Conservation (phyloP, 2,888 invertebrate species). For the Chloromyia formosa region DNA sequence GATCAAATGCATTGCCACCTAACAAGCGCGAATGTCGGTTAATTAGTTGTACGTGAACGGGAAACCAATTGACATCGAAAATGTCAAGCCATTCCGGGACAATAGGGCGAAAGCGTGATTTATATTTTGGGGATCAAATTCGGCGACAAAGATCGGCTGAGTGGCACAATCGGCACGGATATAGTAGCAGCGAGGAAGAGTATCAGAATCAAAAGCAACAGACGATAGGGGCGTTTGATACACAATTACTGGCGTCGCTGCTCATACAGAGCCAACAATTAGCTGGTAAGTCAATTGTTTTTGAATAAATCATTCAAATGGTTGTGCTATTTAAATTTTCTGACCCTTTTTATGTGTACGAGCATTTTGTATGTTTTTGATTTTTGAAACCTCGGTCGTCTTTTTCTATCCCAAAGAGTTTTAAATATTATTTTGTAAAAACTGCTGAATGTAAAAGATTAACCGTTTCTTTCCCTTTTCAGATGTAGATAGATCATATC, state of each 20-base stretch:
- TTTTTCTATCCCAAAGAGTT: too few relatives aligned
- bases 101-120: slow-evolving; percentile 62
- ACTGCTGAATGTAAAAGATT: too few relatives aligned
- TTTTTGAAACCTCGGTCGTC: too few relatives aligned
- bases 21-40: neutral
- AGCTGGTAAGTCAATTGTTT: slow-evolving; percentile 65
- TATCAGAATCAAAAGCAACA: slow-evolving; percentile 64
- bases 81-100: slow-evolving; percentile 65
- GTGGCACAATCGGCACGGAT: slow-evolving; percentile 67
- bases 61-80: neutral
- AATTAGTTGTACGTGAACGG: slow-evolving; percentile 18
- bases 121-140: slow-evolving; percentile 61
- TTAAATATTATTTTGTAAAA: too few relatives aligned
- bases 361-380: too few relatives aligned
- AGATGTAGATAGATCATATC: slow-evolving; percentile 78
- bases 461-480: slow-evolving; percentile 55
- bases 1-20: neutral
- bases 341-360: too few relatives aligned
- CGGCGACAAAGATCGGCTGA: slow-evolving; percentile 68
- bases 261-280: slow-evolving; percentile 70
- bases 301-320: too few relatives aligned
- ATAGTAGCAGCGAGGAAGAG: slow-evolving; percentile 69
- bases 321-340: too few relatives aligned
- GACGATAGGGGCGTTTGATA: slow-evolving; percentile 64
- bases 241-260: slow-evolving; percentile 68